phyloP scores from a whole-genome alignment of 2,113 vertebrate species.

The Strix uralensis region DNA sequence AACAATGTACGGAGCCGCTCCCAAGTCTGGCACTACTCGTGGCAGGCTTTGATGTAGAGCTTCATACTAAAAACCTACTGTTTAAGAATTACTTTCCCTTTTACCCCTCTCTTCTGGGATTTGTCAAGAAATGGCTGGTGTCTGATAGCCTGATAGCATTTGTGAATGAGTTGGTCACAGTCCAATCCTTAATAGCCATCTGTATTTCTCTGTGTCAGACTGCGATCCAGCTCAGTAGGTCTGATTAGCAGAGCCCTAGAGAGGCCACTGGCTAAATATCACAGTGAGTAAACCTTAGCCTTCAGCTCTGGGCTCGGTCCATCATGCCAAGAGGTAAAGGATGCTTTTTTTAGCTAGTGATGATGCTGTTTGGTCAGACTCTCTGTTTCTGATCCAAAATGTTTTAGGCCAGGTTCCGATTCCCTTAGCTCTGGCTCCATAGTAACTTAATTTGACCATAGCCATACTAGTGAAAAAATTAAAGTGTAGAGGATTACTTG shows the following conservation, averaged over 20 bases:
- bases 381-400: background rate
- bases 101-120: background rate
- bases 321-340: background rate
- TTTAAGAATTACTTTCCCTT: background rate
- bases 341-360: background rate
- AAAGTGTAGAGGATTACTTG: background rate
- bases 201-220: constrained; percentile 20
- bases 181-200: constrained; percentile 54
- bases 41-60: background rate
- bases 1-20: accelerated
- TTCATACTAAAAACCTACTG: background rate
- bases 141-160: constrained; percentile 8
- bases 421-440: background rate
- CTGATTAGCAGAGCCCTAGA: constrained; percentile 36
- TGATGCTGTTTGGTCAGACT: background rate
- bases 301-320: background rate
- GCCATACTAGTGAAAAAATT: background rate
- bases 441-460: background rate
- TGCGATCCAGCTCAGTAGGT: background rate
- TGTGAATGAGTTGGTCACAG: constrained; percentile 39
- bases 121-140: background rate
- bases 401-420: background rate
- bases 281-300: background rate
- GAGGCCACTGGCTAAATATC: constrained; percentile 28
- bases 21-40: accelerated